Percentiles rank a stretch among this genome's conserved stretches.
Evolutionary conservation across 2,888 invertebrate species (phyloP).

Genomic region (Dioctria rufipes): DNA sequence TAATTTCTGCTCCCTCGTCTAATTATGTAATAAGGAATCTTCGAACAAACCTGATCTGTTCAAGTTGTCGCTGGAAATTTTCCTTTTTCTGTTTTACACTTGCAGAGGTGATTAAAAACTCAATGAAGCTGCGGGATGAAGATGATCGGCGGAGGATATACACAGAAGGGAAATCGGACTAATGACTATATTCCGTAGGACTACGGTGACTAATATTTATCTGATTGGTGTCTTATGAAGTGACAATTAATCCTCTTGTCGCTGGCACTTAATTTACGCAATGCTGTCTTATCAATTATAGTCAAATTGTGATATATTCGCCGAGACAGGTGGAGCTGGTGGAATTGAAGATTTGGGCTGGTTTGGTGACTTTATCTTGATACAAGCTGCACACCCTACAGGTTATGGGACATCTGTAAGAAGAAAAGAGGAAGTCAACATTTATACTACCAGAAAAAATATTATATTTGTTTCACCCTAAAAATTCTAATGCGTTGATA

Average conservation of each 20-base stretch:
- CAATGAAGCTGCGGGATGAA: neutral
- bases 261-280: conserved; percentile 30
- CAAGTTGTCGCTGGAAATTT: neutral
- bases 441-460: too few species aligned
- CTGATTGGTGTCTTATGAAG: conserved; percentile 33
- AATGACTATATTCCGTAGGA: neutral
- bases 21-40: conserved; percentile 33
- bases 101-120: neutral
- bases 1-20: conserved; percentile 61
- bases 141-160: neutral
- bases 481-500: too few species aligned
- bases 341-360: conserved; percentile 21
- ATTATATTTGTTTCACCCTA: too few species aligned
- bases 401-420: too few species aligned
- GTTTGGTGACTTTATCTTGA: conserved; percentile 17
- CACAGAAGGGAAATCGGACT: conserved; percentile 21
- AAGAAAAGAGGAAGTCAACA: too few species aligned
- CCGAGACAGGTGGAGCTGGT: neutral
- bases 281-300: conserved; percentile 21
- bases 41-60: neutral
- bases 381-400: too few species aligned
- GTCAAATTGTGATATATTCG: conserved; percentile 30
- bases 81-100: neutral
- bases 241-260: conserved; percentile 18
- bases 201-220: conserved; percentile 24